These are phyloP conservation scores for Lerista edwardsae DNA, from an alignment of 2,797 vertebrate genomes.

Conservation along the genomic window DNA sequence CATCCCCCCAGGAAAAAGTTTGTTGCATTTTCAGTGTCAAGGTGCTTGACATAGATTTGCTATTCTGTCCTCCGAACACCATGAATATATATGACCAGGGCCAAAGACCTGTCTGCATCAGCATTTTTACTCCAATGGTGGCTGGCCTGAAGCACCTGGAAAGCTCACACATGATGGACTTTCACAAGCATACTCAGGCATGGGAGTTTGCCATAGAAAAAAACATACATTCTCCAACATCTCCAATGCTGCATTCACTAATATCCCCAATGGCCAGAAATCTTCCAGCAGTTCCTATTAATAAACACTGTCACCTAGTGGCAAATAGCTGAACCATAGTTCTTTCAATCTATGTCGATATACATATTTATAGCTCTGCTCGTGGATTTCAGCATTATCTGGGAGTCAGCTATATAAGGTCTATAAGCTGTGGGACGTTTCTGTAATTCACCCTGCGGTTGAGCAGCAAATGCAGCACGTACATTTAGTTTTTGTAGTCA, in stretches of 20 bases:
- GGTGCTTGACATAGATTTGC: not conserved
- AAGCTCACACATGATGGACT: not conserved
- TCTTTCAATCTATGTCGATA: too few species aligned
- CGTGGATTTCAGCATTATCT: not conserved
- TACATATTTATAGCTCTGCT: not conserved
- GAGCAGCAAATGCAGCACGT: not conserved
- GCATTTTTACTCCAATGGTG: too few species aligned
- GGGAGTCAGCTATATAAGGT: not conserved
- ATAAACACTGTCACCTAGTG: constrained; percentile 33
- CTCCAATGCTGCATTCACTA: not conserved
- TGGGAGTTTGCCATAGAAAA: not conserved
- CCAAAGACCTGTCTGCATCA: too few species aligned
- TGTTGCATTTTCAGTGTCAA: not conserved
- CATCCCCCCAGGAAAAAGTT: not conserved
- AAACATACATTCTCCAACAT: not conserved
- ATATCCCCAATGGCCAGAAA: not conserved
- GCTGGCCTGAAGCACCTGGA: not conserved
- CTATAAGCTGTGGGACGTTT: not conserved
- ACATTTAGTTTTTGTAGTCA: not conserved
- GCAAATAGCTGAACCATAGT: not conserved
- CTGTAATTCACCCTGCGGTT: not conserved
- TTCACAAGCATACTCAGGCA: not conserved
- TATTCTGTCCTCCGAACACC: not conserved
- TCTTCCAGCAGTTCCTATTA: not conserved
- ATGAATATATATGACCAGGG: too few species aligned